Percentiles rank a stretch among this genome's conserved stretches.
Evolutionary conservation across 2,888 invertebrate species (phyloP).

Genomic region (Epiblema foenella): DNA sequence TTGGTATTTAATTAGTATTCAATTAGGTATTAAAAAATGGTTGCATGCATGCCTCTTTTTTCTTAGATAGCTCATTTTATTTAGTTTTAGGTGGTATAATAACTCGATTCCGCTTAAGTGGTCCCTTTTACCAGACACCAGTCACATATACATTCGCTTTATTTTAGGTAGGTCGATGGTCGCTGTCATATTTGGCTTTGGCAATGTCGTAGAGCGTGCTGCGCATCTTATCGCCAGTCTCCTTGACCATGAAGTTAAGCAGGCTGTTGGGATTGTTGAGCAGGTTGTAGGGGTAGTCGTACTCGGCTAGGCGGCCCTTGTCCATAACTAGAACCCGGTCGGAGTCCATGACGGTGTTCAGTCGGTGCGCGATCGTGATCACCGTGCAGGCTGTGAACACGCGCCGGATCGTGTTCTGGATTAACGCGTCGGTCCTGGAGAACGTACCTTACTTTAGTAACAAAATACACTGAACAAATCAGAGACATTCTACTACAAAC

Average conservation of each 20-base stretch:
- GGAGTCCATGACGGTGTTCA: conserved; percentile 96
- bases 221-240: conserved; percentile 85
- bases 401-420: conserved; percentile 91
- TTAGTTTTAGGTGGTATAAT: too few species aligned
- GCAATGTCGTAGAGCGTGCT: conserved; percentile 67
- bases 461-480: neutral
- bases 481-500: neutral
- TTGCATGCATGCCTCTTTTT: too few species aligned
- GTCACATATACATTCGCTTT: neutral
- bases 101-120: too few species aligned
- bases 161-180: neutral
- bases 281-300: conserved; percentile 87
- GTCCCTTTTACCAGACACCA: too few species aligned
- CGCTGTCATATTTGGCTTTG: conserved; percentile 50
- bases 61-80: too few species aligned
- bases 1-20: too few species aligned
- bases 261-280: conserved; percentile 84
- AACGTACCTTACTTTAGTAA: conserved; percentile 13
- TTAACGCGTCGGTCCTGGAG: conserved; percentile 87
- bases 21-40: too few species aligned
- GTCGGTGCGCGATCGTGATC: conserved; percentile 94
- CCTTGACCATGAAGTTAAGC: conserved; percentile 88
- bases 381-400: conserved; percentile 93
- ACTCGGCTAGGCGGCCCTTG: conserved; percentile 89
- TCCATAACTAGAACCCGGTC: conserved; percentile 95